Evolutionary conservation across 64 coral and sea anemone genomes (phyloP).

Genomic region (Dendronephthya gigantea): DNA sequence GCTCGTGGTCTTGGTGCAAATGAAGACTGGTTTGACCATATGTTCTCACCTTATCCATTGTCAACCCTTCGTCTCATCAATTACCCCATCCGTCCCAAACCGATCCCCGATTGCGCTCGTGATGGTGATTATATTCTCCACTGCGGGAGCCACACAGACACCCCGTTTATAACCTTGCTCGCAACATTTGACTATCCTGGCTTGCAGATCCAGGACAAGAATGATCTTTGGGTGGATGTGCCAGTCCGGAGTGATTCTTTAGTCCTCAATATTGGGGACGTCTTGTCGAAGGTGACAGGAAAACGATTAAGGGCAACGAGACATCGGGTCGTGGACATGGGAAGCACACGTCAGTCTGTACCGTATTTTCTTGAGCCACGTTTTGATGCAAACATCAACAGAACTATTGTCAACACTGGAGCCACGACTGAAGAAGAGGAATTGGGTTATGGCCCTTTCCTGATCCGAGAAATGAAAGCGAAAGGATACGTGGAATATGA

Average conservation of each 20-base stretch:
- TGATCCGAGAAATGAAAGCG: neutral
- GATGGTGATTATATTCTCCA: constrained; percentile 34
- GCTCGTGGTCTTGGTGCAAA: constrained; percentile 40
- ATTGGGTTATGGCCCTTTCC: neutral
- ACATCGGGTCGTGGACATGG: constrained; percentile 43
- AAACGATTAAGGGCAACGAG: constrained; percentile 27
- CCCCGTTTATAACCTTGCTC: constrained; percentile 36
- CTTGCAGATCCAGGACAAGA: constrained; percentile 28
- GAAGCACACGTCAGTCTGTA: constrained; percentile 25
- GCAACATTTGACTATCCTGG: constrained; percentile 40
- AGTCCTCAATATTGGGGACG: constrained; percentile 47
- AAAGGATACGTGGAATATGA: neutral
- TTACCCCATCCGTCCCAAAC: constrained; percentile 27
- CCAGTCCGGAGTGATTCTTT: constrained; percentile 10
- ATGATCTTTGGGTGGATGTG: constrained; percentile 30
- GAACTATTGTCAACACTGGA: neutral
- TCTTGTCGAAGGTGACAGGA: constrained; percentile 27
- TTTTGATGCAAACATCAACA: constrained; percentile 44
- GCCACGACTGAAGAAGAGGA: neutral
- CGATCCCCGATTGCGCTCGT: constrained; percentile 16
- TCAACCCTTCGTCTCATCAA: constrained; percentile 43
- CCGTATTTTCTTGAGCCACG: constrained; percentile 48
- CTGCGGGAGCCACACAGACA: constrained; percentile 37
- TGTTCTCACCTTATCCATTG: constrained; percentile 26
- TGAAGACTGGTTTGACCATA: constrained; percentile 35